phyloP scores from a whole-genome alignment of 1,140 invertebrate genomes.

The Eufriesea mexicana region DNA sequence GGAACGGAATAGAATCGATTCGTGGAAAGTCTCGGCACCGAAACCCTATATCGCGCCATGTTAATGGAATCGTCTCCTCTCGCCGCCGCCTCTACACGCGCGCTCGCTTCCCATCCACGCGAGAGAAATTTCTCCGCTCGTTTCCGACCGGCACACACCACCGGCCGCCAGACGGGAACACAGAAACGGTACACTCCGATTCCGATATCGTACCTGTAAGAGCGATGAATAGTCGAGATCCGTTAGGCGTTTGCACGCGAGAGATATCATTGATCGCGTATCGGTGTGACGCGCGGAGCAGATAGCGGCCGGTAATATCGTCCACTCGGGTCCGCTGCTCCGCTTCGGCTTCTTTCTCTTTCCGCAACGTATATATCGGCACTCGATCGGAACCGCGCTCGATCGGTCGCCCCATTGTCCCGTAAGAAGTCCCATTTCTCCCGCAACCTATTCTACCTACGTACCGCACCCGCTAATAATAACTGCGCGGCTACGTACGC shows the following conservation, averaged over 20 bases:
- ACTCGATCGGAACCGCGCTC: constrained; percentile 11
- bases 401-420: not conserved
- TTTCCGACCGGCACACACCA: constrained; percentile 35
- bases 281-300: constrained; percentile 60
- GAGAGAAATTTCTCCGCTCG: constrained; percentile 46
- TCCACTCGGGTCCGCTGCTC: constrained; percentile 22
- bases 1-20: not conserved
- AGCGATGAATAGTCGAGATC: constrained; percentile 69
- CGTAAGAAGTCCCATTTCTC: not conserved
- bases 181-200: constrained; percentile 36
- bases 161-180: not conserved
- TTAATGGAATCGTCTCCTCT: constrained; percentile 36
- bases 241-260: constrained; percentile 55
- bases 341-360: not conserved
- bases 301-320: constrained; percentile 64
- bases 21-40: not conserved
- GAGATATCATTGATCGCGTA: constrained; percentile 72
- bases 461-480: too few relatives aligned
- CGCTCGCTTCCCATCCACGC: constrained; percentile 19
- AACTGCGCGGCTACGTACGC: too few relatives aligned
- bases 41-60: constrained; percentile 1
- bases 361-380: not conserved
- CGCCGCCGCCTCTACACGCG: constrained; percentile 19
- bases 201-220: constrained; percentile 58
- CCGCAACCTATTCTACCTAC: not conserved